Evolutionary conservation across 2,113 vertebrate species (phyloP), one percentile per base, ranked within the genome.

Genomic region (Danionella cerebrum): DNA sequence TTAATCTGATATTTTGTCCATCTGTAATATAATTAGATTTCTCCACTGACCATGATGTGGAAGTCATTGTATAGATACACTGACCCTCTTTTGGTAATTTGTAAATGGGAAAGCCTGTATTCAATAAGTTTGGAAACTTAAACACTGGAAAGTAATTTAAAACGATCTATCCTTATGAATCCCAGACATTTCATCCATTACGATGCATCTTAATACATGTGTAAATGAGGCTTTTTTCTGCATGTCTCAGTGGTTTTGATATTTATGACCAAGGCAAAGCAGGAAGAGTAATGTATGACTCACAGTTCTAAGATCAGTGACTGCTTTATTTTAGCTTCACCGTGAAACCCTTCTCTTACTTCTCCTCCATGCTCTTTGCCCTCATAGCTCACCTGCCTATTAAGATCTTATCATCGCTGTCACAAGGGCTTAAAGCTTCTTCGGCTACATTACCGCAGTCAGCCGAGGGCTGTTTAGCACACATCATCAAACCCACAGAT

Each of bases 401-500:
- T 38, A 63, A 44, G 50, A 25, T 73, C 54, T 55, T 62, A 69
- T 64, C 67, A 58, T 73, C 69, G 62, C 77, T 84, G 85, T 84
- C 84, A 86, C 68, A 57, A 70, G 52, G 66, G 77, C 79, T 84
- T 85, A 82, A 72, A 76, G 77, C 81, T 65, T 52, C 82, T 77
- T 82, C 44, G 57, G 72, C 82, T 78, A 82, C 80, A 82, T 83
- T 84, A 84, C 82, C 76, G 83, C 80, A 81, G 78, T 78, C 76
- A 78, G 78, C 84, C 81, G 62, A 50, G 73, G 82, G 82, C 81
- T 82, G 75, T 84, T 84, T 77, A 80, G 76, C 76, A 74, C 76
- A 41, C 76, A 71, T 74, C 72, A 64, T 45, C 47, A 59, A 70
- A 65, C 67, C 65, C 72, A 60, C 76, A 65, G 41, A 75, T 83